These are phyloP conservation scores for Acronicta aceris DNA, from an alignment of 2,888 invertebrate species.

Conservation along the genomic window DNA sequence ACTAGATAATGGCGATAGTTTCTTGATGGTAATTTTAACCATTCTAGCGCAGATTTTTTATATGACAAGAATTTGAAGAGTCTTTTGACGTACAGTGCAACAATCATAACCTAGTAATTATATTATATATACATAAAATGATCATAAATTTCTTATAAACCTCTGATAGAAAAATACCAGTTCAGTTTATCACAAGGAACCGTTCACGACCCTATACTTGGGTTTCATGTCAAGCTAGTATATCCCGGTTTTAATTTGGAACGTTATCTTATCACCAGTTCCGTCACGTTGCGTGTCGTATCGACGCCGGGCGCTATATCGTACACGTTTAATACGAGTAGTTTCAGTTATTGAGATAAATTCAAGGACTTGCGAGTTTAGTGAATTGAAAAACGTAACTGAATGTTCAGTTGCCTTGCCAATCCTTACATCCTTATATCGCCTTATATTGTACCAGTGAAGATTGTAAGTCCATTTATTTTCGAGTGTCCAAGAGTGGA, in stretches of 20 bases:
- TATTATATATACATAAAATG: no score
- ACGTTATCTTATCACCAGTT: slow-evolving; percentile 55
- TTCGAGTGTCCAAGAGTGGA: no score
- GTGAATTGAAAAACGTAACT: slow-evolving; percentile 19
- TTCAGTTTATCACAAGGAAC: neutral
- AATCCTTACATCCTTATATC: no score
- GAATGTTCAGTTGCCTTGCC: slow-evolving; percentile 6
- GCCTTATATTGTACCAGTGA: no score
- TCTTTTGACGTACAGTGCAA: no score
- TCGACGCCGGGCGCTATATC: slow-evolving; percentile 41
- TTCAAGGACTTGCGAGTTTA: slow-evolving; percentile 31
- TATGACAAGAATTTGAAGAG: no score
- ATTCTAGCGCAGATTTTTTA: no score
- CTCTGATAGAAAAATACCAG: neutral
- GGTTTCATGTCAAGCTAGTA: slow-evolving; percentile 50
- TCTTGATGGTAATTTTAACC: no score
- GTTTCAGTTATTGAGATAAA: slow-evolving; percentile 58
- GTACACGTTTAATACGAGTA: slow-evolving; percentile 47
- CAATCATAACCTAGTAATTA: no score
- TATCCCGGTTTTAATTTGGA: slow-evolving; percentile 49
- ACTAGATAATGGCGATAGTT: no score
- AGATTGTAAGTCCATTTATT: no score
- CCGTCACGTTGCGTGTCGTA: slow-evolving; percentile 55
- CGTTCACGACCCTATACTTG: slow-evolving; percentile 1
- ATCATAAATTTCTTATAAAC: neutral